phyloP scores from a whole-genome alignment of 2,113 vertebrate species.

The Mixornis gularis region DNA sequence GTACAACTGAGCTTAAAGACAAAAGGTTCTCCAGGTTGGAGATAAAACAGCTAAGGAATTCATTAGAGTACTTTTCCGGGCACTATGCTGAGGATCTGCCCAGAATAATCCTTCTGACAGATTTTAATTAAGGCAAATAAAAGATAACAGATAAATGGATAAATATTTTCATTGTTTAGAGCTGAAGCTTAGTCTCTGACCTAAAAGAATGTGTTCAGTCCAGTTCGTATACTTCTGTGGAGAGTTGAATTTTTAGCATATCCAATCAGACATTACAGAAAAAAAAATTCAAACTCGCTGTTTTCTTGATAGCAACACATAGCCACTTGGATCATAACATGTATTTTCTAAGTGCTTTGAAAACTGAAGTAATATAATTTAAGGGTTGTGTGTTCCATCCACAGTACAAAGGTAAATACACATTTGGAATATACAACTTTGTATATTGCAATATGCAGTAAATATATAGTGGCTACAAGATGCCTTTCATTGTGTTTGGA shows the following conservation, averaged over 20 bases:
- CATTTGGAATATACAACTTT: background rate
- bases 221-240: accelerated
- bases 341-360: background rate
- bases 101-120: background rate
- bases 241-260: background rate
- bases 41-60: background rate
- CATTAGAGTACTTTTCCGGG: background rate
- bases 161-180: background rate
- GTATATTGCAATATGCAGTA: background rate
- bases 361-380: background rate
- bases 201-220: background rate
- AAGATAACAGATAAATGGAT: background rate
- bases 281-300: background rate
- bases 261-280: background rate
- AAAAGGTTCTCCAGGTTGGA: background rate
- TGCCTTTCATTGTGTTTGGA: background rate
- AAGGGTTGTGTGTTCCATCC: background rate
- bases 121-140: background rate
- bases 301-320: background rate
- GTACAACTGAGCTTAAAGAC: background rate
- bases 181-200: background rate
- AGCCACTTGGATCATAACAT: background rate
- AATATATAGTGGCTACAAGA: background rate
- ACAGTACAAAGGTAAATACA: background rate
- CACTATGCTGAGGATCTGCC: background rate